Evolutionary conservation across 2,888 invertebrate genomes (phyloP).

Genomic region (Notodonta ziczac): DNA sequence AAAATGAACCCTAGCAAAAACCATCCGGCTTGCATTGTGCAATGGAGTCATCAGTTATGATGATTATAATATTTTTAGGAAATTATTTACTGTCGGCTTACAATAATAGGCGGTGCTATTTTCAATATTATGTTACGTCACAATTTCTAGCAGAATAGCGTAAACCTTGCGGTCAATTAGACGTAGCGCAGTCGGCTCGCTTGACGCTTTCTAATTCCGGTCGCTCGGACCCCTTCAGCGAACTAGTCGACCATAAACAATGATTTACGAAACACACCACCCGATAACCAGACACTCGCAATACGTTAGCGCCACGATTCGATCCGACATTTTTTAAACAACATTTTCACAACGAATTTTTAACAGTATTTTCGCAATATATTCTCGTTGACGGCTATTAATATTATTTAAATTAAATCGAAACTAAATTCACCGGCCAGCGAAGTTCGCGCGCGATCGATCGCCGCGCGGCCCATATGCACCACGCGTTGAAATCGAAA

Average conservation of each 20-base stretch:
- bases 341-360: conserved; percentile 56
- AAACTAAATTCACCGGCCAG: conserved; percentile 27
- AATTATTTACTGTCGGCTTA: conserved; percentile 3
- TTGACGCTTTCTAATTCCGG: conserved; percentile 82
- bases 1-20: conserved; percentile 17
- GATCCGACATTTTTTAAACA: conserved; percentile 59
- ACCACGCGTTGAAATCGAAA: conserved; percentile 79
- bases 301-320: conserved; percentile 60
- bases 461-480: conserved; percentile 72
- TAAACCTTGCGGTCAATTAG: conserved; percentile 82
- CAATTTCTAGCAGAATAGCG: conserved; percentile 67
- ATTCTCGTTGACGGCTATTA: conserved; percentile 32
- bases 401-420: conserved; percentile 52
- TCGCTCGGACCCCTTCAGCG: conserved; percentile 70
- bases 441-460: conserved; percentile 65
- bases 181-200: conserved; percentile 62
- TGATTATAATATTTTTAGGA: neutral
- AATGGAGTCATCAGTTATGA: conserved; percentile 5
- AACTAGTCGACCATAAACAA: conserved; percentile 80
- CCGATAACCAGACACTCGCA: conserved; percentile 54
- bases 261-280: conserved; percentile 75
- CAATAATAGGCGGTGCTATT: conserved; percentile 19
- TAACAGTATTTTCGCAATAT: conserved; percentile 43
- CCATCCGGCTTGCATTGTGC: conserved; percentile 9
- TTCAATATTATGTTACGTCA: conserved; percentile 59